A percentile compares a stretch with the other conserved stretches of the same genome.
These are phyloP conservation scores for Corbicula japonica DNA, from an alignment of 2,888 invertebrate species.

Conservation along the genomic window DNA sequence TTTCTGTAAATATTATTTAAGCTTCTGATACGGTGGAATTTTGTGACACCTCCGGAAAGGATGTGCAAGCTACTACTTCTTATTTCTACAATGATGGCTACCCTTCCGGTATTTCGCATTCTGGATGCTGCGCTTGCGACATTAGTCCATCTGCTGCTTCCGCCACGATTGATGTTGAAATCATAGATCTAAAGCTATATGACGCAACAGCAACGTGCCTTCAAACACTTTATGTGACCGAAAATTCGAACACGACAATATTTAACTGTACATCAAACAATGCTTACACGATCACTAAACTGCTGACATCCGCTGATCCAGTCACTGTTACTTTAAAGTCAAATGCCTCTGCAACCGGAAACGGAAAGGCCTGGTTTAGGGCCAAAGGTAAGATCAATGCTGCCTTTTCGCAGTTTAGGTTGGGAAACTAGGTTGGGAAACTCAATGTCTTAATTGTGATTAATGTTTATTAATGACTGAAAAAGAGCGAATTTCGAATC, in stretches of 20 bases:
- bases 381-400: conserved; percentile 23
- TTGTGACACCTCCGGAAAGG: conserved; percentile 19
- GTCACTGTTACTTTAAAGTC: conserved; percentile 40
- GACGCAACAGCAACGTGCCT: conserved; percentile 29
- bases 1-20: background rate
- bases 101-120: conserved; percentile 13
- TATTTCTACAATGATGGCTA: conserved; percentile 39
- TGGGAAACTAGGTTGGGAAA: too few species aligned
- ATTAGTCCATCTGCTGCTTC: conserved; percentile 21
- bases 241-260: background rate
- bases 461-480: too few species aligned
- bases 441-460: too few species aligned
- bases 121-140: conserved; percentile 42
- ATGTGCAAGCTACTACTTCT: conserved; percentile 2
- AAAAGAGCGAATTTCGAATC: too few species aligned
- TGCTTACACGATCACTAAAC: conserved; percentile 10
- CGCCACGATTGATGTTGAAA: conserved; percentile 31
- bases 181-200: conserved; percentile 29
- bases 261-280: conserved; percentile 35
- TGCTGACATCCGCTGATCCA: conserved; percentile 25
- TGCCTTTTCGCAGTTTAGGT: too few species aligned
- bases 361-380: conserved; percentile 28
- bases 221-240: conserved; percentile 29
- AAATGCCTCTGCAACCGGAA: conserved; percentile 18
- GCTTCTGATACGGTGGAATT: conserved; percentile 21